Percentiles rank a stretch among this genome's conserved stretches.
Evolutionary conservation across 2,888 invertebrate species (phyloP).

Genomic region (Lepidonotus clava): DNA sequence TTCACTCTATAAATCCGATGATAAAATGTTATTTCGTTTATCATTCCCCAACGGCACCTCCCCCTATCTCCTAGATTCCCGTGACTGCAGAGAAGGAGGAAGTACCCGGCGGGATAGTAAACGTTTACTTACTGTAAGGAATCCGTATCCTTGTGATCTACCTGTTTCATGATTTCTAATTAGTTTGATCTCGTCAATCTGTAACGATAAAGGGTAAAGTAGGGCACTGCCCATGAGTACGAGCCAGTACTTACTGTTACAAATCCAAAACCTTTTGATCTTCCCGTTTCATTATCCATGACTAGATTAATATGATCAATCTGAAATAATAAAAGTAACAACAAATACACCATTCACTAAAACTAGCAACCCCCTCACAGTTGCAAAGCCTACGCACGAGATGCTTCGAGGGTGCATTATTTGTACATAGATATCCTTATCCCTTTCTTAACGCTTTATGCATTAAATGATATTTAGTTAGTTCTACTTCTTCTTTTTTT

Average conservation of each 20-base stretch:
- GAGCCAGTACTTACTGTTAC: slow-evolving; percentile 87
- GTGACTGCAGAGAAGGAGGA: not conserved
- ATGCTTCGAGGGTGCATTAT: too few species aligned
- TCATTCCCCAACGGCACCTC: too few species aligned
- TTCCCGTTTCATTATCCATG: slow-evolving; percentile 96
- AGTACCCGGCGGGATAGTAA: slow-evolving; percentile 33
- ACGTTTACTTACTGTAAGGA: slow-evolving; percentile 88
- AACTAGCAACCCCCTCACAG: slow-evolving; percentile 20
- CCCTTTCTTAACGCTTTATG: too few species aligned
- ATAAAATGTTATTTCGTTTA: too few species aligned
- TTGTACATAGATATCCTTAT: too few species aligned
- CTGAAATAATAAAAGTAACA: slow-evolving; percentile 67
- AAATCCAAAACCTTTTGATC: slow-evolving; percentile 98
- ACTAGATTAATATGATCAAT: slow-evolving; percentile 87
- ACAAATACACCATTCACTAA: slow-evolving; percentile 47
- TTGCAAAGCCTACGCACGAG: too few species aligned
- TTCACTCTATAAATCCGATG: too few species aligned
- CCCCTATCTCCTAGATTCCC: too few species aligned
- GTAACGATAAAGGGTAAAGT: slow-evolving; percentile 63
- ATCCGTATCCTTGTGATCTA: slow-evolving; percentile 98
- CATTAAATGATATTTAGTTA: too few species aligned
- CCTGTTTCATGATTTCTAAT: slow-evolving; percentile 97
- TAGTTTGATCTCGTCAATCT: slow-evolving; percentile 85
- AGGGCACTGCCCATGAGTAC: slow-evolving; percentile 53
- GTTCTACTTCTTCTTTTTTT: too few species aligned